Evolutionary conservation across 1,140 invertebrate genomes (phyloP), one percentile per base, ranked within the genome.

Genomic region (Platyura marginata): DNA sequence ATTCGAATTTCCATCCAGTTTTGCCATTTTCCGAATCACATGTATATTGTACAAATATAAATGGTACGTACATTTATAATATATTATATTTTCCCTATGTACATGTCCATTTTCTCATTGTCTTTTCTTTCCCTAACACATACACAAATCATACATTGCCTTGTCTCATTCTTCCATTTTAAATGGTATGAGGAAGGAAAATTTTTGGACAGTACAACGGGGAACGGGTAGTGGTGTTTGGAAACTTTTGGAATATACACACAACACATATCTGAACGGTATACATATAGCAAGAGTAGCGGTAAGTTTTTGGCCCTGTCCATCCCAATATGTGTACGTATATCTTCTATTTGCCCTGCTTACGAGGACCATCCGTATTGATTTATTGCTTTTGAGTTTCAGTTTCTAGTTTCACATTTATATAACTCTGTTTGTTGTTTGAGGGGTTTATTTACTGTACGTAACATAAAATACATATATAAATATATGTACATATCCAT

Each of bases 351-450:
- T 13, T 8, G 6, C 25, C 25, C 25, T 29, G 25, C 25, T 29
- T 13, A 13, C 25, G 25, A 29, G 13, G 25, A 29, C 25, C 25
- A 29, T 29, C n/a, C 39, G 21, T 40, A 40, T 40, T 40, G 39
- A 40, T 40, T 40, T 40, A 40, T 40, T 40, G 39, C 39, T 40
- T 40, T 40, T 40, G 39, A 40, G 39, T 40, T 40, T 40, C 39
- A 15, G 39, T 40, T 40, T 40, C 39, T 40, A 40, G 39, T 40
- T 40, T 40, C 39, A 19, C 39, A 40, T 40, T 40, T 15, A 40
- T 11, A 37, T 19, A 37, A 19, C 35, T 37, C 35, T 15, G 35
- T 19, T 37, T 37, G 35, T 29, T 29, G 25, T 29, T 29, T 29
- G 6, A 6, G 6, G 25, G 25, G 25, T n/a, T n/a, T n/a, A n/a